Evolutionary conservation across 1,140 invertebrate genomes (phyloP), one percentile per base, ranked within the genome.

Genomic region (Heliconius himera): DNA sequence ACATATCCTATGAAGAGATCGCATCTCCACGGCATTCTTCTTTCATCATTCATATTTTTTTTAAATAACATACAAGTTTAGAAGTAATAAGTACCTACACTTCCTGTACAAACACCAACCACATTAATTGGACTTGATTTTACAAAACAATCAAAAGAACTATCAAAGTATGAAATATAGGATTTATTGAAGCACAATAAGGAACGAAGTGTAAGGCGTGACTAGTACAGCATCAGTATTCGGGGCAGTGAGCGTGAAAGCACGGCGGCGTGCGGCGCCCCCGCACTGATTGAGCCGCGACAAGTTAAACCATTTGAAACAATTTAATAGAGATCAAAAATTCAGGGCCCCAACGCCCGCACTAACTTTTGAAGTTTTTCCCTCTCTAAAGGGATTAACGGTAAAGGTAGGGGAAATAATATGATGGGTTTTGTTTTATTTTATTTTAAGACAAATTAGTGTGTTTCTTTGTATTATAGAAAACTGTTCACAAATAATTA

Each of bases 301-400:
- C 92, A 94, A 94, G 93, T 94, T 94, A 94, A 94, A 94, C 93
- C 86, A 94, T 94, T 94, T 94, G 93, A 94, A 94, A 94, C 93
- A 94, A 94, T 94, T 94, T 94, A 94, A 94, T 94, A 94, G 91
- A 94, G 93, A 94, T 94, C 93, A 94, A 94, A 94, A 94, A 94
- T 93, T 92, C 86, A 84, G 83, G 80, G 86, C 90, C 91, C 91
- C 88, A 87, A 82, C 88, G 85, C 91, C 90, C 90, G 90, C 90
- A 93, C 92, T 93, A 94, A 93, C 93, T 93, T 94, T 94, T 94
- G 93, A 94, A 94, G 93, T 94, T 94, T 94, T 94, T 92, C 90
- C 93, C 91, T 89, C 90, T 87, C 90, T 94, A 94, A 94, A 93
- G 90, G 92, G 92, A 94, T 94, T 94, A 93, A 88, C 89, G 91